Evolutionary conservation across 92 coral and sea anemone species (phyloP).

Genomic region (Bergia puertoricense): DNA sequence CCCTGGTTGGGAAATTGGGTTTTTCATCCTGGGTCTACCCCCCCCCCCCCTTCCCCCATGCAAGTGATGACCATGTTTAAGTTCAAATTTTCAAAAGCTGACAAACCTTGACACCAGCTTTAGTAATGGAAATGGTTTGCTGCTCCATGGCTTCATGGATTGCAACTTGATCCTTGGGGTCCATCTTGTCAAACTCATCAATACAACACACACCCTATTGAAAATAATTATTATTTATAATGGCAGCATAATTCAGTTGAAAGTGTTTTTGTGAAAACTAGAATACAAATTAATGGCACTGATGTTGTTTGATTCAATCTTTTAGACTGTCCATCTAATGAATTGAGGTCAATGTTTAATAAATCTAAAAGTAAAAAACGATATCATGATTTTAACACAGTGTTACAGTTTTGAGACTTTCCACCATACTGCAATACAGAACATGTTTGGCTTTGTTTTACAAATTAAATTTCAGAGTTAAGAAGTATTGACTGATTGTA

Average conservation of each 20-base stretch:
- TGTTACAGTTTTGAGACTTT: no score
- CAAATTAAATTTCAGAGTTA: no score
- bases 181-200: slow-evolving; percentile 99
- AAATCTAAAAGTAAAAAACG: not conserved
- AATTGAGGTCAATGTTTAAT: not conserved
- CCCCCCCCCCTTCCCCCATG: no score
- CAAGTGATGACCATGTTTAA: no score
- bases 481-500: no score
- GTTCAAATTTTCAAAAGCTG: not conserved
- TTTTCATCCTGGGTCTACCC: no score
- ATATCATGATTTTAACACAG: not conserved
- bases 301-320: no score
- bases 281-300: no score
- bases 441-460: no score
- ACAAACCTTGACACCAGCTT: slow-evolving; percentile 95
- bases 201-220: slow-evolving; percentile 97
- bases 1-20: no score
- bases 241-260: not conserved
- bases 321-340: not conserved
- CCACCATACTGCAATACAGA: no score
- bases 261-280: no score
- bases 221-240: not conserved
- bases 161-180: slow-evolving; percentile 95
- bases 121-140: slow-evolving; percentile 94
- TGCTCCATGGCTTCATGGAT: slow-evolving; percentile 99